Evolutionary conservation across 2,888 invertebrate genomes (phyloP), one percentile per base, ranked within the genome.

Genomic region (Eutolmus rufibarbis): DNA sequence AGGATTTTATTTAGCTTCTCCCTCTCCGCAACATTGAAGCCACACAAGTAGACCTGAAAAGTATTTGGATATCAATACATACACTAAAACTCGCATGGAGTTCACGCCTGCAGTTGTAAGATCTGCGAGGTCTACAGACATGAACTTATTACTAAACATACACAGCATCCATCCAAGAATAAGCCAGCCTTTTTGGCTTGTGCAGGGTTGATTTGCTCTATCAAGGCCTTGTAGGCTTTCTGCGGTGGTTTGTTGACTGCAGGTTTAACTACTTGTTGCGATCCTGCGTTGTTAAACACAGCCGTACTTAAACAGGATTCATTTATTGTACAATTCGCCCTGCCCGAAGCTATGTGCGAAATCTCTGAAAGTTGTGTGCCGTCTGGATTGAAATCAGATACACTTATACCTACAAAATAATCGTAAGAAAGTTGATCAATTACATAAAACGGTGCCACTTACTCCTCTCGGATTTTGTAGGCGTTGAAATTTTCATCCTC

Each of bases 91-190:
- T 79, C 88, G 16, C n/a, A 34, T 16, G 1, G 28, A 16, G 1
- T 51, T 51, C 46, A 16, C 46, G 46, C 5, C n/a, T 51, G 16
- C 46, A 51, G 5, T 51, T 51, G 4, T 16, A n/a, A 51, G 16
- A n/a, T 46, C 46, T 46, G 14, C 4, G 3, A 1, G 5, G 16
- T 16, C 46, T 16, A 51, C n/a, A 16, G 43, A 14, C 14, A 46
- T 19, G 8, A 19, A 19, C n/a, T 16, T 56, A 7, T 8, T 31
- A 16, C 16, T 76, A 5, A 31, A 28, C 94, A 93, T 92, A 97
- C 96, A 92, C 96, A 96, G 91, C 97, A 98, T 81, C 98, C 98
- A 93, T 98, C 98, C 87, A 98, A 94, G 91, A 97, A 97, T 88
- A 95, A 94, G 46, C 97, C 97, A 88, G 95, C 96, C 91, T 94